Base-by-base conservation (phyloP, 2,113 vertebrate species). In the Bos indicus region DNA sequence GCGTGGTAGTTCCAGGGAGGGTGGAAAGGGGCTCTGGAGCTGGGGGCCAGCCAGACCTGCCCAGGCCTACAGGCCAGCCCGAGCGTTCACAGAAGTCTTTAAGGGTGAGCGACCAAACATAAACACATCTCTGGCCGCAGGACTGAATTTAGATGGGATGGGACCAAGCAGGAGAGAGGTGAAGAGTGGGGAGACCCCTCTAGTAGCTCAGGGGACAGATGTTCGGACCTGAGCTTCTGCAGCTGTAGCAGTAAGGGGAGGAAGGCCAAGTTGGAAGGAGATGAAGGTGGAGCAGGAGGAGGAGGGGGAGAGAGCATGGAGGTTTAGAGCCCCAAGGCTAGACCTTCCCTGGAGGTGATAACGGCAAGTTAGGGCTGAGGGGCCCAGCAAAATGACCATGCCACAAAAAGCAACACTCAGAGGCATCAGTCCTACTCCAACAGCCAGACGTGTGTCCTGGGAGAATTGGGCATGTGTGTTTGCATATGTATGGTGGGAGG, bases 401-500 rank as follows among this genome's bases (percentile, higher is more conserved):
- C 26, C n/a, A 57, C 3, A 62, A 15, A 7, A 5, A 28, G 57
- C 23, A 15, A n/a, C 7, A 10, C 19, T 33, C 52, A 15, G 46
- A 81, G 81, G 59, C 48, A 15, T 19, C 57, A 25, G 3, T 60
- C 62, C 43, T 54, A n/a, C 12, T 6, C 26, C 43, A 19, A 33
- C 5, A 5, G 7, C 1, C 3, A 57, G 67, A 28, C 40, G 46
- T 46, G 3, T 16, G 46, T 60, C 46, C n/a, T 67, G 10, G 10
- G 33, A 91, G 88, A 48, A 25, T 0, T 33, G 7, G 52, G 46
- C 13, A 15, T 2, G 3, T 25, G 5, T 59, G 19, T 88, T 48
- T 28, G 10, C 13, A 7, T 59, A 15, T 52, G 26, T 10, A 2
- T 4, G 4, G 19, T 11, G 2, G 12, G n/a, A 56, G 3, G 3